Base-by-base conservation (phyloP, 2,888 invertebrate species). In the Mellilla xanthometata region DNA sequence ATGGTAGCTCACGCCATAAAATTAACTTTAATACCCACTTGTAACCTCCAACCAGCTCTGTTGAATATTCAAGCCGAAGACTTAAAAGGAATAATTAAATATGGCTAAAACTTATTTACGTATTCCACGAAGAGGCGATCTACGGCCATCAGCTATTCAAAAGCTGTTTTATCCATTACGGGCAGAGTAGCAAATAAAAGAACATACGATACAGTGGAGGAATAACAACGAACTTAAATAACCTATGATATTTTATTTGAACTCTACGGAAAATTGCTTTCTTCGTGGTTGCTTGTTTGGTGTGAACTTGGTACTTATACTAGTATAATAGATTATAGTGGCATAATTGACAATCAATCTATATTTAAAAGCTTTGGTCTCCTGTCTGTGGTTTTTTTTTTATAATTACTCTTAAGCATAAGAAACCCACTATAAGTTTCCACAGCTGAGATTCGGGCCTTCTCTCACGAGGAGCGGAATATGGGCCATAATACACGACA, bases 41-140 rank as follows among this genome's bases (percentile, higher is more conserved):
- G 55, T 57, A 57, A 58, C 60, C 61, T 62, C 45, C 58, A 58
- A 49, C 49, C 51, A 57, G 61, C 66, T 68, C 60, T 65, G 70
- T 74, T 84, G 80, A 84, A 85, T 84, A 85, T 85, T 83, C 83
- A 84, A 58, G 56, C 6, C 72, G 69, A 55, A 55, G 70, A 67
- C 74, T 77, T 72, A 71, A 76, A 68, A 73, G 68, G 81, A 76
- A 80, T 81, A 82, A 83, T 86, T 79, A 82, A 86, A 83, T 75
- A 74, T 73, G 66, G 76, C 73, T 82, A 80, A 80, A 83, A 82
- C 74, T 76, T 84, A 76, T 76, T 86, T 81, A 77, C 69, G 77
- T 79, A 87, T 86, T 86, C 86, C 54, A 61, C 52, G 48, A 60
- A 62, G 70, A 70, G 57, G 56, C 59, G 68, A 70, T 66, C 62